Evolutionary conservation across 1,140 invertebrate genomes (phyloP).

Genomic region (Araneus ventricosus): DNA sequence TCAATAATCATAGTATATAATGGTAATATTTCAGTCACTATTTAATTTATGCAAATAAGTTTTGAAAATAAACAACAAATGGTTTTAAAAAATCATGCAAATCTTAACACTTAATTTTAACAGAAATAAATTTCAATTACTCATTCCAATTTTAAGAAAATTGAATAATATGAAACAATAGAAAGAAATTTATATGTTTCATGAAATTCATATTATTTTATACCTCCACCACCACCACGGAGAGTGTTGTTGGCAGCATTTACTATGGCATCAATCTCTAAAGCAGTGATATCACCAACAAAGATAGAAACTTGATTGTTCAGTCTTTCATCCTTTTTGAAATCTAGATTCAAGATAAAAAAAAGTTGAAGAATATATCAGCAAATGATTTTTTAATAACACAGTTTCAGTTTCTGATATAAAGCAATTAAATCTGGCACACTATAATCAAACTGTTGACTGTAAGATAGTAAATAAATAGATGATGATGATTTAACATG

Average conservation of each 20-base stretch:
- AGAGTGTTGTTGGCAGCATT: slow-evolving; percentile 93
- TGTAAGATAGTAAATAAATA: not conserved
- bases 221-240: slow-evolving; percentile 89
- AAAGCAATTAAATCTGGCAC: too few relatives aligned
- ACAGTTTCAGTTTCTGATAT: too few relatives aligned
- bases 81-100: not conserved
- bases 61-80: too few relatives aligned
- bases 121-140: not conserved
- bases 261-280: slow-evolving; percentile 94
- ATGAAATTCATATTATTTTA: not conserved
- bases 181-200: slow-evolving; percentile 37
- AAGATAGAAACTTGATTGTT: slow-evolving; percentile 78
- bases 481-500: not conserved
- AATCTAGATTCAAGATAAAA: slow-evolving; percentile 17
- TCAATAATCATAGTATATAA: too few relatives aligned
- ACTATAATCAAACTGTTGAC: not conserved
- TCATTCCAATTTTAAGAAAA: not conserved
- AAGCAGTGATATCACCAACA: slow-evolving; percentile 90
- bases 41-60: too few relatives aligned
- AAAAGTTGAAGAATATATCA: too few relatives aligned
- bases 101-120: too few relatives aligned
- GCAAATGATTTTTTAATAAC: too few relatives aligned
- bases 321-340: slow-evolving; percentile 68
- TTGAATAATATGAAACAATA: slow-evolving; percentile 12
- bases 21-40: too few relatives aligned